Conservation (phyloP, 1,140 invertebrate genomes). For the Planococcus citri region DNA sequence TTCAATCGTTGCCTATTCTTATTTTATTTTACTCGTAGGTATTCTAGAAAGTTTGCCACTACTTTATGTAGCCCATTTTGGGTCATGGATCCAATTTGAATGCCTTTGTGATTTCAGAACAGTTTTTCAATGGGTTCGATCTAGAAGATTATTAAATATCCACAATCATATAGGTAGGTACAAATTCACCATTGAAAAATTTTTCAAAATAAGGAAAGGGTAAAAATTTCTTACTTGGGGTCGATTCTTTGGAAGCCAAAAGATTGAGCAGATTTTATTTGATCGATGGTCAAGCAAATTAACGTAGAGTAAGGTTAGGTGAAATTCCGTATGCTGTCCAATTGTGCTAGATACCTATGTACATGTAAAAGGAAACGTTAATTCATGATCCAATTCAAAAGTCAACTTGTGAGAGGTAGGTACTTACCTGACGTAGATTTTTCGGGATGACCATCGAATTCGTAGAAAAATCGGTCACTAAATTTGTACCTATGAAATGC, state of each 20-base stretch:
- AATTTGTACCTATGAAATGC: slow-evolving; percentile 73
- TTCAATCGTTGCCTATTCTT: too few relatives aligned
- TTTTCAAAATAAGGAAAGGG: too few relatives aligned
- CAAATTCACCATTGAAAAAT: neutral
- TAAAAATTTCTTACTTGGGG: neutral
- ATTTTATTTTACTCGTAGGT: too few relatives aligned
- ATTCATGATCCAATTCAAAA: slow-evolving; percentile 24
- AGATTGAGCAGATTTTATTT: slow-evolving; percentile 13
- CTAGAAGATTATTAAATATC: neutral
- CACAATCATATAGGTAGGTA: too few relatives aligned
- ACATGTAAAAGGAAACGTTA: neutral
- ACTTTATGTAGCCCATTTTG: too few relatives aligned
- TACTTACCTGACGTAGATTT: slow-evolving; percentile 61
- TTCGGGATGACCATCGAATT: slow-evolving; percentile 48
- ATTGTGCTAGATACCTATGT: slow-evolving; percentile 64
- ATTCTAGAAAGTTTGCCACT: too few relatives aligned
- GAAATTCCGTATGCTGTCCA: slow-evolving; percentile 70
- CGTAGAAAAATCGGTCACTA: slow-evolving; percentile 73
- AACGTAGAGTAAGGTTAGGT: slow-evolving; percentile 66
- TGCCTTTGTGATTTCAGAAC: neutral
- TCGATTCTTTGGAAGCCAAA: neutral
- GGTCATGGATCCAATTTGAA: too few relatives aligned
- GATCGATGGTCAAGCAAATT: slow-evolving; percentile 56
- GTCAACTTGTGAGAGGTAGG: too few relatives aligned
- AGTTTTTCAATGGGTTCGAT: neutral